These are phyloP conservation scores for Poecilia velifera DNA, from an alignment of 2,797 vertebrate genomes.

Conservation along the genomic window DNA sequence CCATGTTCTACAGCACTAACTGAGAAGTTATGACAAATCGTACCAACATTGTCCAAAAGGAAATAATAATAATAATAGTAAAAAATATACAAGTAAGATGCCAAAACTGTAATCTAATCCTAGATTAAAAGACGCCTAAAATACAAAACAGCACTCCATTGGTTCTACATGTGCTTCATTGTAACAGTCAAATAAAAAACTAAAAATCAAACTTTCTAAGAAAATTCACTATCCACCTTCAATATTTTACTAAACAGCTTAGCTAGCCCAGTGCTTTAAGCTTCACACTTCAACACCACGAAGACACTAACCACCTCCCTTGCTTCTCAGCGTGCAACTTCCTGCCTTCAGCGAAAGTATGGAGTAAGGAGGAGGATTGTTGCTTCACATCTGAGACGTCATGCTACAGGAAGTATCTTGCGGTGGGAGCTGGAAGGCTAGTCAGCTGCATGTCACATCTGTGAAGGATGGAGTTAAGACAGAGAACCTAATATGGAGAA, in stretches of 20 bases:
- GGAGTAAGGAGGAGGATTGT: slow-evolving; percentile 50
- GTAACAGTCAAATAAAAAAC: background rate
- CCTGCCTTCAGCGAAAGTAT: slow-evolving; percentile 49
- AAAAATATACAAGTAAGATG: background rate
- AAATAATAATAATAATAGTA: background rate
- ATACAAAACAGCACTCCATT: background rate
- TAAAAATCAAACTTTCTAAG: background rate
- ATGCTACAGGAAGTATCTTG: slow-evolving; percentile 71
- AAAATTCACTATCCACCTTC: background rate
- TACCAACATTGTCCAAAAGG: background rate
- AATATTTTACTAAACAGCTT: slow-evolving; percentile 8
- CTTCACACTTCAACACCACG: slow-evolving; percentile 5
- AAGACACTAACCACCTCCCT: slow-evolving; percentile 28
- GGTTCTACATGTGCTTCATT: background rate
- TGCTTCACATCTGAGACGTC: slow-evolving; percentile 54
- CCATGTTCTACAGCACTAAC: slow-evolving; percentile 10
- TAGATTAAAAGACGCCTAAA: background rate
- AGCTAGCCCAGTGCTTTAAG: slow-evolving; percentile 2
- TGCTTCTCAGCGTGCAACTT: slow-evolving; percentile 32
- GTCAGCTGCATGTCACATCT: slow-evolving; percentile 63
- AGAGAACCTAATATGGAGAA: slow-evolving; percentile 72
- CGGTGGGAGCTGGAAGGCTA: slow-evolving; percentile 51
- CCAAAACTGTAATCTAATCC: background rate
- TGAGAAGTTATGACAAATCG: slow-evolving; percentile 8
- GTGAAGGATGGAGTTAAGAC: slow-evolving; percentile 37